Base-by-base conservation (phyloP, 1,140 invertebrate species). In the Rhagoletis zephyria region DNA sequence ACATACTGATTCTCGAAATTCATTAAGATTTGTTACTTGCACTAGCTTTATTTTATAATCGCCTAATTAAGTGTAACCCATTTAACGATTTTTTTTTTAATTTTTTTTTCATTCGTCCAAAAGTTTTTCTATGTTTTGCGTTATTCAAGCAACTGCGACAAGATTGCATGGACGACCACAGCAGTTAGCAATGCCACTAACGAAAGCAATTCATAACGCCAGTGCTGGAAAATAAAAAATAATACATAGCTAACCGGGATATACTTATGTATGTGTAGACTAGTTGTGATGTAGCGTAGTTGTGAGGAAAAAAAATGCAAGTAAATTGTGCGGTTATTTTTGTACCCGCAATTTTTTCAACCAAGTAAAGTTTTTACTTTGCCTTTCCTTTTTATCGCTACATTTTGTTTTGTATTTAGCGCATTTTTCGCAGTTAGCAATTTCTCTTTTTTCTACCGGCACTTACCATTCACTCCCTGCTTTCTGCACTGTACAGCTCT, bases 261-360 rank as follows among this genome's bases (percentile, higher is more conserved):
- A 16, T 9, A 48, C 2, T 6, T 30, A 30, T 30, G 30, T 30
- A 30, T 30, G 30, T 30, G 30, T 30, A 30, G 30, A 30, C 30
- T 30, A 30, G 30, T 30, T 40, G 67, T 45, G 42, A 14, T 16
- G 67, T 3, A 16, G 42, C 10, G 67, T 30, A 63, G 16, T 10
- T 56, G 64, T n/a, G 16, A 19, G 61, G 16, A 40, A 67, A 67
- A 67, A 42, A 42, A 40, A 42, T 67, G 30, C 19, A 10, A 67
- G 67, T 74, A 74, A 74, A 74, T 74, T 74, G 67, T 74, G 67
- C 12, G 42, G 67, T 67, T 30, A 67, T 42, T 67, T 67, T 30
- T 40, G 64, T 65, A 30, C 67, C 40, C 7, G 40, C 10, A 56
- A 70, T 70, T 70, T 70, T 45, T 70, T 70, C 67, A 70, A 14